Conservation (phyloP, 2,797 vertebrate species). For the Eulemur rubriventer region DNA sequence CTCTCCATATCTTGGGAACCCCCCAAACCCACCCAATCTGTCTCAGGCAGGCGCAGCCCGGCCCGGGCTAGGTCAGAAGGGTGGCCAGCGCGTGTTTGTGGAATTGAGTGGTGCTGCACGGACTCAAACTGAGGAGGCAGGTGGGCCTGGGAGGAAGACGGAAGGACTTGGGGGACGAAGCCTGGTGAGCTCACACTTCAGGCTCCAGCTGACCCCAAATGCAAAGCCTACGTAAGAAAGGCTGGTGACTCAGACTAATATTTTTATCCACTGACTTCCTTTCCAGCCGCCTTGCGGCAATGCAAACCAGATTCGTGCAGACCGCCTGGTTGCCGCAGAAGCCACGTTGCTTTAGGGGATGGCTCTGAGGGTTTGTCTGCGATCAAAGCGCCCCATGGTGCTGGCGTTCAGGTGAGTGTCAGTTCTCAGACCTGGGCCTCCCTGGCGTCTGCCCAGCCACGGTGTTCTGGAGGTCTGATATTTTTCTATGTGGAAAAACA, state of each 20-base stretch:
- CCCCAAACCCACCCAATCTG: neutral
- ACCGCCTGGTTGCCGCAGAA: neutral
- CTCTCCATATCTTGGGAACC: neutral
- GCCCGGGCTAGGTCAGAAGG: neutral
- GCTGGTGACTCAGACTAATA: neutral
- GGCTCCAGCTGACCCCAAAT: neutral
- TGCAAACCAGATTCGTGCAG: neutral
- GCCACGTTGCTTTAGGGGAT: neutral
- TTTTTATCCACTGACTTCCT: neutral
- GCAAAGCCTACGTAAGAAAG: neutral
- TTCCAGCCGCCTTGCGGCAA: neutral
- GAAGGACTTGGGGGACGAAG: accelerated
- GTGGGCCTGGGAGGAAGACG: accelerated
- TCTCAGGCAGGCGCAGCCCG: accelerated
- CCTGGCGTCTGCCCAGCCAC: accelerated
- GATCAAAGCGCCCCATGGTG: accelerated
- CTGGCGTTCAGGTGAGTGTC: neutral
- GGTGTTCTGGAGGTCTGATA: too few relatives aligned
- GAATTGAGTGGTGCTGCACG: neutral
- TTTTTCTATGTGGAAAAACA: neutral
- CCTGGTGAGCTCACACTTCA: neutral
- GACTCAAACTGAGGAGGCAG: neutral
- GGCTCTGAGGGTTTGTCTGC: neutral
- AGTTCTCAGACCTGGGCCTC: neutral
- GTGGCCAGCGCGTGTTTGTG: neutral